Percentiles rank a stretch among this genome's conserved stretches.
Conservation (phyloP, 2,888 invertebrate species). For the Catocala fraxini region DNA sequence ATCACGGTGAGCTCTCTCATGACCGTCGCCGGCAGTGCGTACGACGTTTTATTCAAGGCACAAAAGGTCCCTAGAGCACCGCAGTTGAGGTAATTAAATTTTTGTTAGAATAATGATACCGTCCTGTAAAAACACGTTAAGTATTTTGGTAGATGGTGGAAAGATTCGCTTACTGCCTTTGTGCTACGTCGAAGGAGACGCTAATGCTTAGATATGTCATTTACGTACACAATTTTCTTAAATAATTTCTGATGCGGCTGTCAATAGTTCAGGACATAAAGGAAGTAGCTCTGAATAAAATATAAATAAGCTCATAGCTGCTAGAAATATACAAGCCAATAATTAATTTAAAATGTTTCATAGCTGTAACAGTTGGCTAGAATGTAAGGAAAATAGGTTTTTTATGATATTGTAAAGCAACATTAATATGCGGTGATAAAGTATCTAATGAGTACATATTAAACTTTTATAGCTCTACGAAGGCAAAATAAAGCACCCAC, state of each 20-base stretch:
- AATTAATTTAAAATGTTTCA: too few species aligned
- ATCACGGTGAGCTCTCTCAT: conserved; percentile 85
- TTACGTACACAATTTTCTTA: background rate
- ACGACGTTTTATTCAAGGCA: conserved; percentile 84
- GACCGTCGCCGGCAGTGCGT: conserved; percentile 84
- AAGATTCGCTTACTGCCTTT: conserved; percentile 47
- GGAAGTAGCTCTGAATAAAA: too few species aligned
- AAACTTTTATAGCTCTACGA: conserved; percentile 44
- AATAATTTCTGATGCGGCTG: too few species aligned
- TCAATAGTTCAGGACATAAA: too few species aligned
- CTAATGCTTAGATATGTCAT: conserved; percentile 32
- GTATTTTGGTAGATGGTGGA: conserved; percentile 53
- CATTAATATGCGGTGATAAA: conserved; percentile 9
- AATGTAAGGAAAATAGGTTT: background rate
- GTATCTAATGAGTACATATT: conserved; percentile 17
- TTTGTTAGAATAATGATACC: conserved; percentile 70
- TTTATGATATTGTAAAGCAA: background rate
- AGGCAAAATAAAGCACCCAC: conserved; percentile 44
- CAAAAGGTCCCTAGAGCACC: conserved; percentile 74
- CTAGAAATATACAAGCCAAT: too few species aligned
- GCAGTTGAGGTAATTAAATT: conserved; percentile 78
- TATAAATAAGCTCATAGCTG: too few species aligned
- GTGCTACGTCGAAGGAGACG: conserved; percentile 44
- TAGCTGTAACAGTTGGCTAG: background rate
- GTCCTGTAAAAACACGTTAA: conserved; percentile 54